A percentile compares a stretch with the other conserved stretches of the same genome.
Conservation (phyloP, 2,888 invertebrate genomes). For the Pemphredon lugubris region DNA sequence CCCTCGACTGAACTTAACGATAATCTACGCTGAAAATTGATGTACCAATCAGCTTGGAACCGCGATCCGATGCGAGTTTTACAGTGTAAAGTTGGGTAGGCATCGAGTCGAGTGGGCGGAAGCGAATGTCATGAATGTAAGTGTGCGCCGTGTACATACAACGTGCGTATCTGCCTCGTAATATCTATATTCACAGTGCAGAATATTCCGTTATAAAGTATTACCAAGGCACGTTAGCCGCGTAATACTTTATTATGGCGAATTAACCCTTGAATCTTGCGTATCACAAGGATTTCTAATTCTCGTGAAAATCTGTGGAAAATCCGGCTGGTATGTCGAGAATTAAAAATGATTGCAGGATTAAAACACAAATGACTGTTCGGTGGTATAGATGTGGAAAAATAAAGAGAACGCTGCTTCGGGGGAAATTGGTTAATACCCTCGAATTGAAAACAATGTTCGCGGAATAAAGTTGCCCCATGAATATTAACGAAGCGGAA, state of each 20-base stretch:
- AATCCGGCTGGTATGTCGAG: too few relatives aligned
- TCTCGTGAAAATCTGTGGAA: not conserved
- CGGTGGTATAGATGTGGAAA: too few relatives aligned
- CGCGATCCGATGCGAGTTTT: conserved; percentile 8
- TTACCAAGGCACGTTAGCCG: not conserved
- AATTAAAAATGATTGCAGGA: too few relatives aligned
- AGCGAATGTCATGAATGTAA: conserved; percentile 13
- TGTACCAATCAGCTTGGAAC: conserved; percentile 17
- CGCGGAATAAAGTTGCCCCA: too few relatives aligned
- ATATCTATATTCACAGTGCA: conserved; percentile 14
- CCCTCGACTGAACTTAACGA: too few relatives aligned
- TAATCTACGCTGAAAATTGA: conserved; percentile 22
- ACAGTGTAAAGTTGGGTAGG: conserved; percentile 19
- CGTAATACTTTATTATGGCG: not conserved
- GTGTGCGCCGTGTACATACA: not conserved
- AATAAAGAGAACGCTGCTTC: too few relatives aligned
- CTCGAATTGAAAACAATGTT: too few relatives aligned
- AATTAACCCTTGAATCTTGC: conserved; percentile 1
- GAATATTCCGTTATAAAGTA: conserved; percentile 1
- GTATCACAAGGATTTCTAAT: not conserved
- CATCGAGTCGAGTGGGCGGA: conserved; percentile 27
- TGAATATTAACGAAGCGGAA: too few relatives aligned
- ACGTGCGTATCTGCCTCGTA: not conserved
- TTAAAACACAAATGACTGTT: too few relatives aligned
- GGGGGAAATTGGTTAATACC: too few relatives aligned